Base-by-base conservation (phyloP, 2,888 invertebrate species). In the Macrophya annulata region DNA sequence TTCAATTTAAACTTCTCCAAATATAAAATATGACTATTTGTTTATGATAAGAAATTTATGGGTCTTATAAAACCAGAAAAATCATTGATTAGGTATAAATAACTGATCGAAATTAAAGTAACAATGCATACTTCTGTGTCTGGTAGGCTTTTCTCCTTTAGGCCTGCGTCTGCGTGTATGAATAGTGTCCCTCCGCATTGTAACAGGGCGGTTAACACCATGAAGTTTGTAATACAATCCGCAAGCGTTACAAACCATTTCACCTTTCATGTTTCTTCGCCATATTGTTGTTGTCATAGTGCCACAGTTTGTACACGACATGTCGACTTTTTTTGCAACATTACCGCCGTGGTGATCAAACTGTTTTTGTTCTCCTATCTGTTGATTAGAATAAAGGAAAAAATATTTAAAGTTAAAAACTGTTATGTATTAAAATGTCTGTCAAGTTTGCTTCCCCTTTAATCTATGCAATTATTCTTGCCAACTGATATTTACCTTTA, bases 171-270 rank as follows among this genome's bases (percentile, higher is more conserved):
- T 97, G 87, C 99, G 95, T 85, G 98, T 98, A 94, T 99, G 99
- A 90, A 99, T 99, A 71, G 98, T 99, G 93, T 99, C 99, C 90
- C 99, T 97, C 90, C 98, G 96, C 99, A 99, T 99, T 86, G 98
- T 98, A 89, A 98, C 96, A 40, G 99, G 99, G 86, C 99, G 96
- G 94, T 98, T 98, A 84, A 98, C 97, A 88, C 98, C 98, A 94
- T 99, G 99, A 89, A 99, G 95, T 94, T 99, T 99, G 94, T 96
- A 99, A 95, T 99, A 99, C 59, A 99, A 96, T 0, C 99, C 99
- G 93, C 99, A 99, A 65, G 99, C 99, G 94, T 99, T 99, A 94
- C 99, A 99, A 86, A 99, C 99, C 95, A 99, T 99, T 95, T 99
- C 99, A 2, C 99, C 99, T 91, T 98, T 96, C 91, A 98, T 96